A percentile compares a stretch with the other conserved stretches of the same genome.
phyloP scores from a whole-genome alignment of 2,797 vertebrate species.

The Hafferia zeledoni region DNA sequence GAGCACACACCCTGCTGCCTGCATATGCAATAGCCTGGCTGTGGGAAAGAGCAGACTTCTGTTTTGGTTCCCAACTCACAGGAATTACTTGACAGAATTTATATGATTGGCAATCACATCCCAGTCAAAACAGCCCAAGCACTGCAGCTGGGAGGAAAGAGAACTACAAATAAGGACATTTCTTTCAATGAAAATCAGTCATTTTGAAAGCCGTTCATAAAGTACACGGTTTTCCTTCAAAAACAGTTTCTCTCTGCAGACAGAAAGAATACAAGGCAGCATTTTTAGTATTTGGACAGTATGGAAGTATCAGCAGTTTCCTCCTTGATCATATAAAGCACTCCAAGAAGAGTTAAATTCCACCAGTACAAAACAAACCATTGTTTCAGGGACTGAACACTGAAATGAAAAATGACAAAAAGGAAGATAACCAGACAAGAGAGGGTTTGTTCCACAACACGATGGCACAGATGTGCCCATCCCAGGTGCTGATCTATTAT shows the following conservation, averaged over 20 bases:
- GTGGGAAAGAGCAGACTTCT: neutral
- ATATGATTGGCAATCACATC: neutral
- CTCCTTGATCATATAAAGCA: neutral
- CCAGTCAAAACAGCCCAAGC: neutral
- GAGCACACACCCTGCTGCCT: rapidly evolving
- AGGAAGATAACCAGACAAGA: neutral
- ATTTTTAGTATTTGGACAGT: neutral
- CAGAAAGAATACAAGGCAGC: neutral
- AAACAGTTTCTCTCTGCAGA: neutral
- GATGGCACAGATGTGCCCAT: neutral
- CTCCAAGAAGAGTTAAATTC: neutral
- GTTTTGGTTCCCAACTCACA: neutral
- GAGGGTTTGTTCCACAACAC: constrained; percentile 7
- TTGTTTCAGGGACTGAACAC: neutral
- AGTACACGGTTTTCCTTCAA: neutral
- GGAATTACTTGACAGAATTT: neutral
- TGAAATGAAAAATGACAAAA: neutral
- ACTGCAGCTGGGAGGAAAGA: neutral
- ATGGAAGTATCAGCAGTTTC: neutral
- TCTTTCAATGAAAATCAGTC: neutral
- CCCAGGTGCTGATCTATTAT: constrained; percentile 11
- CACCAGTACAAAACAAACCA: neutral
- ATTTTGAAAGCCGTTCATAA: neutral
- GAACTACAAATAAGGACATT: neutral
- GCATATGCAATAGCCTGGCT: neutral